Evolutionary conservation across 2,888 invertebrate species (phyloP), one percentile per base, ranked within the genome.

Genomic region (Halictus ligatus): DNA sequence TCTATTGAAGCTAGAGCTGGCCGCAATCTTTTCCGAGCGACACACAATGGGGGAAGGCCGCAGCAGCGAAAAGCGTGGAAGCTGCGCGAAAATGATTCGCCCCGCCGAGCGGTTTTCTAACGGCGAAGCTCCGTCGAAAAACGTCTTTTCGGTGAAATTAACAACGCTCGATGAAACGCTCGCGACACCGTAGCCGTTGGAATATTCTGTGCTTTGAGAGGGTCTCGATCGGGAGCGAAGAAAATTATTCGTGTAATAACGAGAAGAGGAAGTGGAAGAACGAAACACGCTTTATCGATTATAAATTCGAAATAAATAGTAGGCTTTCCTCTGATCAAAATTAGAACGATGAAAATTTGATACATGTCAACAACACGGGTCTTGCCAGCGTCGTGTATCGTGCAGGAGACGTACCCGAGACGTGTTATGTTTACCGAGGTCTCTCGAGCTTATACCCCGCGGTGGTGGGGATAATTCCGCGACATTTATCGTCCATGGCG

Each of bases 11-110:
- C 87, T 64, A 67, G 48, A 81, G 71, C 77, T 75, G 84, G 79
- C 84, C 84, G 84, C 86, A 81, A 88, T 84, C 84, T 88, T 86
- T 78, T 84, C 75, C 81, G 58, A 84, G 67, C 50, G 48, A 35
- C 40, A 60, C 72, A 75, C 83, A 86, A 86, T 64, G 80, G 64
- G 13, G n/a, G 75, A 60, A 64, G 78, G 43, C 54, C 75, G 60
- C 40, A n/a, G 73, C 54, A 46, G 79, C 81, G 76, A 81, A 81
- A 81, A 80, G 73, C 78, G 89, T 80, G 80, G 75, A 78, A 82
- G 48, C 67, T 71, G 73, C 71, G 67, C 64, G 69, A 80, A 75
- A 78, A 76, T 73, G 67, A 76, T 85, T 85, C 81, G 81, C 50
- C n/a, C 72, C 50, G n/a, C 46, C 69, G 77, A 46, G 25, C 48